Evolutionary conservation across 2,797 vertebrate genomes (phyloP), one percentile per base, ranked within the genome.

Genomic region (Syndactyla subalaris): DNA sequence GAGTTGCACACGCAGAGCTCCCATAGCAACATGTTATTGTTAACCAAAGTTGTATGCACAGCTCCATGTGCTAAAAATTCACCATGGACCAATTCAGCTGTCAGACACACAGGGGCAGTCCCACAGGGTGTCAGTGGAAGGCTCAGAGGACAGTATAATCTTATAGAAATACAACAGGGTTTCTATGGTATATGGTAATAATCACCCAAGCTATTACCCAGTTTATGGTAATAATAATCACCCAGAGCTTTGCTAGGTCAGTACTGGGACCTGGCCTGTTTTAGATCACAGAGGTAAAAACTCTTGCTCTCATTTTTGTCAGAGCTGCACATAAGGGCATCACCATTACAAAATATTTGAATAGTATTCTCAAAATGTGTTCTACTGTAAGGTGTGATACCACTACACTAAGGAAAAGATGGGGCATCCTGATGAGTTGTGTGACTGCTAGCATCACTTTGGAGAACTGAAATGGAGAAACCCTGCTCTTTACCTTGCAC

Each of bases 1-100:
- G 91, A 95, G 74, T 85, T 84, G 67, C 58, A 65, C 1, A 12
- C 52, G 71, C 76, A 45, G 80, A 88, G 88, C 85, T 88, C 88
- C 88, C 89, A 70, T 87, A 92, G 95, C 87, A 93, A 95, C 92
- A 94, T 39, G 91, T 95, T 96, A 92, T 93, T 94, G 92, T 92
- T 96, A 89, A 95, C 81, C 63, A 66, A 96, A 95, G 88, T 95
- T 93, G 83, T 89, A 70, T 57, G 91, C 75, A 34, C 34, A 75
- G 89, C 75, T 94, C 78, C 43, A 13, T 63, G 89, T 57, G 94
- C 83, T 95, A 96, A 90, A 96, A 95, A 96, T 95, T 88, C 96
- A 95, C 80, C 1, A 2, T 93, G 95, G 91, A 85, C 71, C 91
- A 92, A 90, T 94, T 95, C 92, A 95, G 89, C 88, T 94, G 91